Conservation (phyloP, 2,888 invertebrate species). For the Lymantria dispar region DNA sequence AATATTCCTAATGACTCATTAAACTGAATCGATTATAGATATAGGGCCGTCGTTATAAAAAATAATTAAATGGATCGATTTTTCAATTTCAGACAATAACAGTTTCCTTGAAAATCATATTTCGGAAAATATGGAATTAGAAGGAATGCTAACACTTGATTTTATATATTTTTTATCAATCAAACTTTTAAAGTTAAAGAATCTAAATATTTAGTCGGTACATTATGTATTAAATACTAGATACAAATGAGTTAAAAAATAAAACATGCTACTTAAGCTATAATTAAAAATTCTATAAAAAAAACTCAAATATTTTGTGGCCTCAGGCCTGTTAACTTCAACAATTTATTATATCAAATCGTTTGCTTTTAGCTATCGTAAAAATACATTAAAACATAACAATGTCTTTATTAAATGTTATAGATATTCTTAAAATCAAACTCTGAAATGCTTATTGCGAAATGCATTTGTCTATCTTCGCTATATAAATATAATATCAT, state of each 20-base stretch:
- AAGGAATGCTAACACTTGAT: conserved; percentile 45
- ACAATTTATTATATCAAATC: conserved; percentile 70
- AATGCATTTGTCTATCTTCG: conserved; percentile 21
- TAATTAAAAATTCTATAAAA: conserved; percentile 45
- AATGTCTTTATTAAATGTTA: conserved; percentile 42
- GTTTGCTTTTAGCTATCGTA: conserved; percentile 71
- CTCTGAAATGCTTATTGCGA: conserved; percentile 38
- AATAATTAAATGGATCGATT: conserved; percentile 14
- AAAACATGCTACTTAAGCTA: conserved; percentile 71
- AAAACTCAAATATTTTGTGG: conserved; percentile 39
- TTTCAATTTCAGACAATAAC: conserved; percentile 30
- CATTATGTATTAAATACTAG: conserved; percentile 46
- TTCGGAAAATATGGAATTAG: conserved; percentile 64
- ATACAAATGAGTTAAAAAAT: conserved; percentile 59
- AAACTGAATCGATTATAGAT: background rate
- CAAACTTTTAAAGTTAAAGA: conserved; percentile 67
- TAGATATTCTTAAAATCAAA: conserved; percentile 51
- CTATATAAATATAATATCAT: background rate
- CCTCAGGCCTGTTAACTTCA: conserved; percentile 70
- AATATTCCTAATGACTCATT: background rate
- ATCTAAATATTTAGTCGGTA: conserved; percentile 46
- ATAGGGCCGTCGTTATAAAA: background rate
- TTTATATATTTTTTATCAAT: conserved; percentile 47
- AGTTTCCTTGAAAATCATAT: conserved; percentile 65
- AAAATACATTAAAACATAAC: conserved; percentile 53